A percentile compares a stretch with the other conserved stretches of the same genome.
phyloP scores from a whole-genome alignment of 2,888 invertebrate species.

The Caenorhabditis wallacei region DNA sequence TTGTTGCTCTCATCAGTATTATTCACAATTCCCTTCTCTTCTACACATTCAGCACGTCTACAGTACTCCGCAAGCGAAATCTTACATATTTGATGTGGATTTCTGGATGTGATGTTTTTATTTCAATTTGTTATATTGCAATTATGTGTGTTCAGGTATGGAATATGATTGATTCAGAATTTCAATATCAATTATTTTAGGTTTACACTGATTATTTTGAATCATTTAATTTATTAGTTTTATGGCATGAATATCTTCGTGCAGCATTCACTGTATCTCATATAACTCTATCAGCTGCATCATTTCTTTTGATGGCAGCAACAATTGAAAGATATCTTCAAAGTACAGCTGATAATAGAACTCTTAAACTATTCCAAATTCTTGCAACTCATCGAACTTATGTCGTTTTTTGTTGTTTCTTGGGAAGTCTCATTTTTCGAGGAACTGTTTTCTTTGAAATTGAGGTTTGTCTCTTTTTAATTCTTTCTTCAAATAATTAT shows the following conservation, averaged over 20 bases:
- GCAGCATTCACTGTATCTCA: slow-evolving; percentile 81
- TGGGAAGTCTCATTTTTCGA: slow-evolving; percentile 73
- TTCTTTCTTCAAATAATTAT: background rate
- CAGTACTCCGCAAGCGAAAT: slow-evolving; percentile 72
- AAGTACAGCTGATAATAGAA: slow-evolving; percentile 72
- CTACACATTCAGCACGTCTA: slow-evolving; percentile 77
- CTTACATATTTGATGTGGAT: slow-evolving; percentile 80
- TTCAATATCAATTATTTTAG: slow-evolving; percentile 37
- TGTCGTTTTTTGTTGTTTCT: slow-evolving; percentile 76
- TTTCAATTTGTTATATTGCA: slow-evolving; percentile 78
- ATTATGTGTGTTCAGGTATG: slow-evolving; percentile 78
- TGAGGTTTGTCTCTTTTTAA: slow-evolving; percentile 56
- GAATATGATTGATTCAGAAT: background rate
- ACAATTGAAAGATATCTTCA: slow-evolving; percentile 81
- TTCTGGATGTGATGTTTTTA: slow-evolving; percentile 79
- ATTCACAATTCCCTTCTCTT: slow-evolving; percentile 78
- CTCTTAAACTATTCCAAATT: slow-evolving; percentile 70
- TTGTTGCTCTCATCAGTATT: slow-evolving; percentile 77
- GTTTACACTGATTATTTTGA: slow-evolving; percentile 79
- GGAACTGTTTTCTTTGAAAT: slow-evolving; percentile 80
- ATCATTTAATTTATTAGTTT: slow-evolving; percentile 71
- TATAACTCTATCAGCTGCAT: slow-evolving; percentile 77
- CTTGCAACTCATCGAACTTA: slow-evolving; percentile 73
- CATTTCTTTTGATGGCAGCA: slow-evolving; percentile 80
- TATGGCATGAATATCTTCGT: slow-evolving; percentile 78